These are phyloP conservation scores for Entomobrya multifasciata DNA, from an alignment of 2,888 invertebrate genomes.

Conservation along the genomic window DNA sequence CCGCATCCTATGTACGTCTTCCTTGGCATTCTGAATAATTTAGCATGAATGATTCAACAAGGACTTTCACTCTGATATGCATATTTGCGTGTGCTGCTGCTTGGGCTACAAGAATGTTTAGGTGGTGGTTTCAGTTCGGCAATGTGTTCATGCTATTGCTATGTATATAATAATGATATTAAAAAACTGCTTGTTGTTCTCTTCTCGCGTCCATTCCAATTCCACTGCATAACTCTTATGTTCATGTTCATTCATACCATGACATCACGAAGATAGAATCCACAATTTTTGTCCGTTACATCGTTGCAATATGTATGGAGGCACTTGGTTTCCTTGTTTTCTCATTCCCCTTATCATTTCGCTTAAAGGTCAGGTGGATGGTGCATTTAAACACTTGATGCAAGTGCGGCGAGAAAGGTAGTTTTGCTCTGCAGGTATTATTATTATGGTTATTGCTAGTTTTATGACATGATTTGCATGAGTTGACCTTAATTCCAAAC, in stretches of 20 bases:
- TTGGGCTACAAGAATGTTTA: background rate
- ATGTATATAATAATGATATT: constrained; percentile 3
- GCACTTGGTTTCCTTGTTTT: too few species aligned
- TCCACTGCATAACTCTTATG: background rate
- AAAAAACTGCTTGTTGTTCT: background rate
- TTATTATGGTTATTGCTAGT: constrained; percentile 47
- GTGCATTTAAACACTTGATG: too few species aligned
- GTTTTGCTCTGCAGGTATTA: constrained; percentile 4
- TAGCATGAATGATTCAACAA: constrained; percentile 3
- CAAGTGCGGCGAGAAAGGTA: too few species aligned
- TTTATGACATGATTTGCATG: constrained; percentile 62
- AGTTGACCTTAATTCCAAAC: constrained; percentile 47
- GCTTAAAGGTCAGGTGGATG: background rate
- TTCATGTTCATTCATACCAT: background rate
- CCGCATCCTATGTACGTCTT: background rate
- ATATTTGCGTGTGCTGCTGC: too few species aligned
- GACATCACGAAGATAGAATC: background rate
- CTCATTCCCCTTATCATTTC: too few species aligned
- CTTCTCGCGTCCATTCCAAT: background rate
- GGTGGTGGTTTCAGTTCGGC: too few species aligned
- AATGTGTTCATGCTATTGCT: background rate
- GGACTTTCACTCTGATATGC: background rate
- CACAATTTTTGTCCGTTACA: background rate
- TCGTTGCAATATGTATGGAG: too few species aligned
- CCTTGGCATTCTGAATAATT: constrained; percentile 19